These are phyloP conservation scores for Rhinichthys klamathensis DNA, from an alignment of 2,113 vertebrate genomes.

Conservation along the genomic window DNA sequence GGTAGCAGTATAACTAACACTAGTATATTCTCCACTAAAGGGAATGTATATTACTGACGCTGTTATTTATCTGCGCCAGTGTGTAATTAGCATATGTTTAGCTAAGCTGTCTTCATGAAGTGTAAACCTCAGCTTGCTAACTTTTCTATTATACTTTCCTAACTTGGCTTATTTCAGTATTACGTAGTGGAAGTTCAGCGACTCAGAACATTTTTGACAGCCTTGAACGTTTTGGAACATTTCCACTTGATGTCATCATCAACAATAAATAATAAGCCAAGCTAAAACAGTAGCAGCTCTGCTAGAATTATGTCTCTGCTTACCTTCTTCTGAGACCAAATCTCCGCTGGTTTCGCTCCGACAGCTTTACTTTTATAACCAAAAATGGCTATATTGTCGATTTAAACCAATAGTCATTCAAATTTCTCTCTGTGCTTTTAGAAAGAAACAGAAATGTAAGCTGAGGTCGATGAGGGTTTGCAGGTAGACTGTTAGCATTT, in stretches of 20 bases:
- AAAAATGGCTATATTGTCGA: neutral
- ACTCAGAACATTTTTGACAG: neutral
- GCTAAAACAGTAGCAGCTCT: conserved; percentile 6
- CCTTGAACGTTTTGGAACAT: neutral
- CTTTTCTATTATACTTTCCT: neutral
- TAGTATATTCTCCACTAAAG: neutral
- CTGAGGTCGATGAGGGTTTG: conserved; percentile 14
- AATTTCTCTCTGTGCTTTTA: neutral
- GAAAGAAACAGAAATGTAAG: conserved; percentile 3
- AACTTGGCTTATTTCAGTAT: neutral
- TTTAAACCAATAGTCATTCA: neutral
- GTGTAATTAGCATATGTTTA: conserved; percentile 31
- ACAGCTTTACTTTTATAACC: conserved; percentile 17
- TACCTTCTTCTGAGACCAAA: neutral
- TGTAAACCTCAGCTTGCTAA: neutral
- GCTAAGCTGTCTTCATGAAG: conserved; percentile 12
- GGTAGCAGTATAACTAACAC: neutral
- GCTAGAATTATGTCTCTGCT: conserved; percentile 8
- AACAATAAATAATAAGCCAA: conserved; percentile 27
- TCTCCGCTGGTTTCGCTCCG: neutral
- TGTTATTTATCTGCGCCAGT: conserved; percentile 17
- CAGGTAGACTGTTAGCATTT: conserved; percentile 34
- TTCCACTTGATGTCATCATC: neutral
- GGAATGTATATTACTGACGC: neutral
- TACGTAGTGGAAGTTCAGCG: neutral